A percentile compares a stretch with the other conserved stretches of the same genome.
Evolutionary conservation across 2,888 invertebrate genomes (phyloP).

Genomic region (Scaptomyza tumidula): DNA sequence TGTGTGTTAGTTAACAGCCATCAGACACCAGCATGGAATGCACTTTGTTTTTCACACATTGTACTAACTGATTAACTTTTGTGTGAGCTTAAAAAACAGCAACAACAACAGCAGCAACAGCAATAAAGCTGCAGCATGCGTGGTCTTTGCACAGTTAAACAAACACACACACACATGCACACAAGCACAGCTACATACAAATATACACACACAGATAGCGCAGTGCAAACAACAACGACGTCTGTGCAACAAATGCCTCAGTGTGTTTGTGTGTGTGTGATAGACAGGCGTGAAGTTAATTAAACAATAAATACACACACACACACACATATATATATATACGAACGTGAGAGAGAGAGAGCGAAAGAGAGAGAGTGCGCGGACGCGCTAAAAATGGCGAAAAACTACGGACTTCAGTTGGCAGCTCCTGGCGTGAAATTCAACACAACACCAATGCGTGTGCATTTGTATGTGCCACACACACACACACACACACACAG

Average conservation of each 20-base stretch:
- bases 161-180: slow-evolving; percentile 26
- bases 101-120: slow-evolving; percentile 27
- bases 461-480: slow-evolving; percentile 36
- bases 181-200: slow-evolving; percentile 34
- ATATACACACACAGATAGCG: slow-evolving; percentile 35
- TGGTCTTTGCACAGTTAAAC: slow-evolving; percentile 55
- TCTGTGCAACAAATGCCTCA: slow-evolving; percentile 26
- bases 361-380: not conserved
- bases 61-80: slow-evolving; percentile 80
- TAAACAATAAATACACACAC: slow-evolving; percentile 65
- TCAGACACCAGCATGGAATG: slow-evolving; percentile 59
- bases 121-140: slow-evolving; percentile 52
- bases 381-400: slow-evolving; percentile 73
- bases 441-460: slow-evolving; percentile 71
- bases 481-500: slow-evolving; percentile 11
- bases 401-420: slow-evolving; percentile 78
- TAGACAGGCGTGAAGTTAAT: slow-evolving; percentile 79
- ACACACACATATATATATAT: slow-evolving; percentile 32
- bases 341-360: not conserved
- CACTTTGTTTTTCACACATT: slow-evolving; percentile 83
- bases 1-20: slow-evolving; percentile 2
- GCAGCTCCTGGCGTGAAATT: slow-evolving; percentile 77
- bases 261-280: slow-evolving; percentile 57
- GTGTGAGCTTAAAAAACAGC: slow-evolving; percentile 71
- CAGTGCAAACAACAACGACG: slow-evolving; percentile 51